Base-by-base conservation (phyloP, 2,113 vertebrate species). In the Erythrolamprus reginae region DNA sequence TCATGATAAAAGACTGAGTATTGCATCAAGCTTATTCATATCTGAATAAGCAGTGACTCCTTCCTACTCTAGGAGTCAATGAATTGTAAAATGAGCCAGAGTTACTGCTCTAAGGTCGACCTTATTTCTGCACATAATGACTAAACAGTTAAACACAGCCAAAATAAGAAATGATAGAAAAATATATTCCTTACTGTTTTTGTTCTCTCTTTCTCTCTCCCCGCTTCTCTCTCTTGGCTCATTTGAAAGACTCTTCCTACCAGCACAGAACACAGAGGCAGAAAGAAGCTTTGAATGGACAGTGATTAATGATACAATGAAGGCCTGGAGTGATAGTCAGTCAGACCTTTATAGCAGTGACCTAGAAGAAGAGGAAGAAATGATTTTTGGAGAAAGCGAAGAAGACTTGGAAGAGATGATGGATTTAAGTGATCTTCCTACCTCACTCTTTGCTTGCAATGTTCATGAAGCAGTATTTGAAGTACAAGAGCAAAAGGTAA, bases 401-500 rank as follows among this genome's bases (percentile, higher is more conserved):
- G 98, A 98, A 1, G 98, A 98, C 15, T 96, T 96, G 84, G 98
- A 98, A 65, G 98, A 98, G 95, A 98, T 99, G 97, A 99, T 99
- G 98, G 98, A 99, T 96, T 96, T 99, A 51, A 99, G 98, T 50
- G 98, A 98, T 94, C 95, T 99, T 92, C 98, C 98, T 92, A 97
- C 98, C 56, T 97, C 98, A 0, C 98, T 99, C 10, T 99, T 98
- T 92, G 99, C 98, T 5, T 99, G 98, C 95, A 96, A 97, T 7
- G 98, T 99, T 86, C 98, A 98, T 0, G 98, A 99, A 88, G 96
- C 97, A 0, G 98, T 98, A 92, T 99, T 99, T 10, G 97, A 98
- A 91, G 97, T 98, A 21, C 96, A 97, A 86, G 93, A 96, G 15
- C 97, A 99, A 93, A 98, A 98, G 98, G 99, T 99, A 96, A 97